Percentiles rank a stretch among this genome's conserved stretches.
Evolutionary conservation across 2,113 vertebrate species (phyloP).

Genomic region (Rutilus rutilus): DNA sequence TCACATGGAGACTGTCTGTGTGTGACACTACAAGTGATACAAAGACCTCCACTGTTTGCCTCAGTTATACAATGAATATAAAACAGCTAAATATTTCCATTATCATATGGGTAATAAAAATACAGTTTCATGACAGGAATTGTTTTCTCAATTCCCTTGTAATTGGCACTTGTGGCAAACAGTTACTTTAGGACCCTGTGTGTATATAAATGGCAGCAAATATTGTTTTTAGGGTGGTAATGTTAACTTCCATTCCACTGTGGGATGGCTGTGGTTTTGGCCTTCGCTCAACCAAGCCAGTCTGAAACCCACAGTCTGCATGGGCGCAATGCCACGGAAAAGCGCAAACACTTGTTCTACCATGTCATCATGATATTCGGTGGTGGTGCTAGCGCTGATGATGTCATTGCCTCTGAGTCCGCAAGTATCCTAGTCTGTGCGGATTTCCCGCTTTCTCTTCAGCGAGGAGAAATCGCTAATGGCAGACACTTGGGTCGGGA

Average conservation of each 20-base stretch:
- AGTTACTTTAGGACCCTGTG: not conserved
- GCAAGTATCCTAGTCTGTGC: not conserved
- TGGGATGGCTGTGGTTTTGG: slow-evolving; percentile 9
- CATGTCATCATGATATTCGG: not conserved
- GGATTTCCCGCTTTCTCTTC: not conserved
- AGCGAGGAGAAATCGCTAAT: not conserved
- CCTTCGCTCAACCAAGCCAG: not conserved
- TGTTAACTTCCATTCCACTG: not conserved
- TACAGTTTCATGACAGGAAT: not conserved
- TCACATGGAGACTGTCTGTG: not conserved
- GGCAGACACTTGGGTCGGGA: not conserved
- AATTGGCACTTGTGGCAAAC: not conserved
- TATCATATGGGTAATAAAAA: not conserved
- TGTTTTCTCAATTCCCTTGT: not conserved
- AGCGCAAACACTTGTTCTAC: slow-evolving; percentile 11
- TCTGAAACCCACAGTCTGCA: slow-evolving; percentile 7
- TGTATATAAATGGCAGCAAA: not conserved
- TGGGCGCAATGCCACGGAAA: slow-evolving; percentile 2
- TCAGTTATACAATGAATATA: not conserved
- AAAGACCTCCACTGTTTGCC: not conserved
- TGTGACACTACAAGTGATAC: not conserved
- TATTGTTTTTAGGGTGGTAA: not conserved
- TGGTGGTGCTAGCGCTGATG: not conserved
- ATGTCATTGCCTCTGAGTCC: not conserved
- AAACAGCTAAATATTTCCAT: not conserved